phyloP scores from a whole-genome alignment of 2,888 invertebrate genomes.

The Lysandra coridon region DNA sequence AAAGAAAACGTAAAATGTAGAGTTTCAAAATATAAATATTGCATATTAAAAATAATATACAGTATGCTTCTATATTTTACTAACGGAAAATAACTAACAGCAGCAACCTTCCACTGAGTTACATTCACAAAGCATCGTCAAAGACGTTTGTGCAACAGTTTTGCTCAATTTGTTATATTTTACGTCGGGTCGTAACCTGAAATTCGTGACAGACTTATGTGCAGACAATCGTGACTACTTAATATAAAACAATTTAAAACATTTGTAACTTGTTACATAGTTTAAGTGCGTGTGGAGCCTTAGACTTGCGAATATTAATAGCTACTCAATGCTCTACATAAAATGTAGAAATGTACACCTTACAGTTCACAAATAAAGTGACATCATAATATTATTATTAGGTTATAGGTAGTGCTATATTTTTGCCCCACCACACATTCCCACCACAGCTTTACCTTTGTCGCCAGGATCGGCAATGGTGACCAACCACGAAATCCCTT shows the following conservation, averaged over 20 bases:
- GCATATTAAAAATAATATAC: background rate
- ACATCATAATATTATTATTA: too few species aligned
- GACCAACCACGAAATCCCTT: too few species aligned
- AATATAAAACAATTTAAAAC: conserved; percentile 1
- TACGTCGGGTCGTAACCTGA: background rate
- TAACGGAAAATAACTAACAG: background rate
- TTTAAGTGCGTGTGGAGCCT: background rate
- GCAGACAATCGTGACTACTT: background rate
- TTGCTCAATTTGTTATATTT: conserved; percentile 15
- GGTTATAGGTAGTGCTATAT: too few species aligned
- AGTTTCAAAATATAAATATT: too few species aligned
- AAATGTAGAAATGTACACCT: too few species aligned
- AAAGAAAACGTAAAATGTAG: too few species aligned
- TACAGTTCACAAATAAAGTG: too few species aligned
- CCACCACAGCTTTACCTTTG: too few species aligned
- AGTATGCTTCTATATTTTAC: background rate
- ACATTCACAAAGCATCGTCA: background rate
- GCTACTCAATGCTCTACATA: background rate
- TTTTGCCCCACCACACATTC: too few species aligned
- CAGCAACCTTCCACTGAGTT: background rate
- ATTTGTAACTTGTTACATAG: conserved; percentile 1
- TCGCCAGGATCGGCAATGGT: too few species aligned
- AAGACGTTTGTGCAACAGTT: conserved; percentile 17
- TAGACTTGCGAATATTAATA: background rate
- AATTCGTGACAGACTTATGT: conserved; percentile 11